These are phyloP conservation scores for Drosophila bifasciata DNA, from an alignment of 1,140 invertebrate species.

Conservation along the genomic window DNA sequence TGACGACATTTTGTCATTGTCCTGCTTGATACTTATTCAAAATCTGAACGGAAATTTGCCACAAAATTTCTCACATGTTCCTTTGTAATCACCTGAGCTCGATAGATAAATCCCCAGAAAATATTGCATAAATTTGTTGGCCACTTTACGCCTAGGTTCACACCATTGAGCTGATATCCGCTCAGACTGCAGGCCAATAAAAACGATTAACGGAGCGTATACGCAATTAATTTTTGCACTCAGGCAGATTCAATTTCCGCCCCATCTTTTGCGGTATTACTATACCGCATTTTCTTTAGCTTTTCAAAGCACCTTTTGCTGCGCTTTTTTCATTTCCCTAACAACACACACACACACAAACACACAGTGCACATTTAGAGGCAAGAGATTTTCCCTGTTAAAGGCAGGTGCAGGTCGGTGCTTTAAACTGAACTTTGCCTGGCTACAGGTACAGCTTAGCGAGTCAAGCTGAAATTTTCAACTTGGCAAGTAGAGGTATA, in stretches of 20 bases:
- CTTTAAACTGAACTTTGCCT: conserved; percentile 53
- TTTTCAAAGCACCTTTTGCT: conserved; percentile 38
- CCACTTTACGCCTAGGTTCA: neutral
- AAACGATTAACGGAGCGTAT: conserved; percentile 41
- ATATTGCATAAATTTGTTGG: conserved; percentile 1
- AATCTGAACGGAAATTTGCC: too few relatives aligned
- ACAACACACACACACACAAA: conserved; percentile 20
- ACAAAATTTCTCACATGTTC: too few relatives aligned
- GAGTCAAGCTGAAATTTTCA: conserved; percentile 28
- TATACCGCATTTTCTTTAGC: conserved; percentile 17
- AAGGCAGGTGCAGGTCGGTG: conserved; percentile 39
- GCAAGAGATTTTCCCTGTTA: conserved; percentile 33
- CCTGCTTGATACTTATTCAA: too few relatives aligned
- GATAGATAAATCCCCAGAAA: neutral
- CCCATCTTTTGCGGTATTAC: conserved; percentile 37
- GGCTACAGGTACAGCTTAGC: conserved; percentile 35
- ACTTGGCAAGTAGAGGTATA: conserved; percentile 10
- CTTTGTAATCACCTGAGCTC: too few relatives aligned
- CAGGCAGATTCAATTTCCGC: conserved; percentile 43
- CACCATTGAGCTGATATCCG: neutral
- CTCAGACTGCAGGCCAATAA: conserved; percentile 18
- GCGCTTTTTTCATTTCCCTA: conserved; percentile 36
- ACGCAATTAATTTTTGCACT: conserved; percentile 37
- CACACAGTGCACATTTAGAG: conserved; percentile 15
- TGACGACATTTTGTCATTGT: too few relatives aligned